Evolutionary conservation across 2,888 invertebrate species (phyloP).

Genomic region (Laothoe populi): DNA sequence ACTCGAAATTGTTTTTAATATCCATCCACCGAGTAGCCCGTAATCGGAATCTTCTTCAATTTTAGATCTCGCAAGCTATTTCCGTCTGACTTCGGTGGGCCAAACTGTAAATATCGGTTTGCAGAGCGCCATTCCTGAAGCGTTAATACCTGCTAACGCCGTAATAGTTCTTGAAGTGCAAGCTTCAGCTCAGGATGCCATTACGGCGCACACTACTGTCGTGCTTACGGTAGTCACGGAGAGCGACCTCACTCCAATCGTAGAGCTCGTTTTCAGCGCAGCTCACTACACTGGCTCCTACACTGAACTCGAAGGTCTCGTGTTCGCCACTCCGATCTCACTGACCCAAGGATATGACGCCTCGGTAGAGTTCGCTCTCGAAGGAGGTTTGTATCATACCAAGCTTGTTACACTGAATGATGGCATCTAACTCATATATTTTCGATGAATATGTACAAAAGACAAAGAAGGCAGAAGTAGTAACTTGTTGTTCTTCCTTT

Average conservation of each 20-base stretch:
- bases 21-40: neutral
- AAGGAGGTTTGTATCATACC: slow-evolving; percentile 43
- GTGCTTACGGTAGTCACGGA: neutral
- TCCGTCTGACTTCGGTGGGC: neutral
- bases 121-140: neutral
- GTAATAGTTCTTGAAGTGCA: neutral
- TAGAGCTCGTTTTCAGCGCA: neutral
- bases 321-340: slow-evolving; percentile 40
- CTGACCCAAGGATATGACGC: slow-evolving; percentile 44
- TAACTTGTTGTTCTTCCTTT: neutral
- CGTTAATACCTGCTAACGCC: neutral
- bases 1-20: neutral
- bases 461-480: neutral
- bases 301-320: slow-evolving; percentile 37
- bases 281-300: slow-evolving; percentile 48
- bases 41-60: neutral
- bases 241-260: neutral
- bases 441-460: neutral
- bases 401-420: neutral
- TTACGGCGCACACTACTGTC: neutral
- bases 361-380: slow-evolving; percentile 42
- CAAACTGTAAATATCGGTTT: neutral
- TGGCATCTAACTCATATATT: neutral
- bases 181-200: neutral
- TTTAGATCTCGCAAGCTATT: neutral